These are phyloP conservation scores for Dascyllus trimaculatus DNA, from an alignment of 2,113 vertebrate species.

Conservation along the genomic window DNA sequence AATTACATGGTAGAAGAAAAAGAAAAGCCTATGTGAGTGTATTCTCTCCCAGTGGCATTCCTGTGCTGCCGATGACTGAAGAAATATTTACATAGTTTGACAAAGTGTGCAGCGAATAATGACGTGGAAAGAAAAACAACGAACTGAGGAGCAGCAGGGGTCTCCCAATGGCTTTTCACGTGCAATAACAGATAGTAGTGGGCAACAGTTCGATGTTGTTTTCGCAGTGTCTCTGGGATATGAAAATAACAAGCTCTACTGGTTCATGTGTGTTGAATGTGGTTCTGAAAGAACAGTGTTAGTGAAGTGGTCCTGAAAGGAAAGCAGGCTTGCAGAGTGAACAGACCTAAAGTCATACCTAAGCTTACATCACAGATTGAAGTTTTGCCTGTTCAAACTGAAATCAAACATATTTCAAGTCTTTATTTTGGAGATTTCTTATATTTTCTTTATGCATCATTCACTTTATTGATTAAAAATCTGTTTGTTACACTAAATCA, in stretches of 20 bases:
- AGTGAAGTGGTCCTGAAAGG: conserved; percentile 54
- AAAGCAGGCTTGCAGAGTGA: conserved; percentile 31
- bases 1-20: conserved; percentile 21
- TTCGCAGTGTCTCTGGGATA: background rate
- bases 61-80: conserved; percentile 46
- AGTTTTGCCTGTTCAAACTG: background rate
- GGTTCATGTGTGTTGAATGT: background rate
- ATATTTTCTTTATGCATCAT: background rate
- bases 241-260: background rate
- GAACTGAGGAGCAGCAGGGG: conserved; percentile 13
- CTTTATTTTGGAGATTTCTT: background rate
- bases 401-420: background rate
- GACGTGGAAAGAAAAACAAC: conserved; percentile 61
- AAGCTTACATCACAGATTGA: background rate
- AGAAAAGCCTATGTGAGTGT: conserved; percentile 10
- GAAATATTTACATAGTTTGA: conserved; percentile 73
- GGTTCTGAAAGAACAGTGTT: conserved; percentile 47
- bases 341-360: background rate
- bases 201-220: background rate
- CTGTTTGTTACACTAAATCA: background rate
- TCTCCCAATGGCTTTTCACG: background rate
- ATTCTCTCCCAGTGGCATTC: conserved; percentile 46
- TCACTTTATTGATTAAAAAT: background rate
- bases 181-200: conserved; percentile 5
- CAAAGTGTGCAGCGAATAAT: conserved; percentile 52